These are phyloP conservation scores for Malurus elegans DNA, from an alignment of 2,113 vertebrate genomes.

Conservation along the genomic window DNA sequence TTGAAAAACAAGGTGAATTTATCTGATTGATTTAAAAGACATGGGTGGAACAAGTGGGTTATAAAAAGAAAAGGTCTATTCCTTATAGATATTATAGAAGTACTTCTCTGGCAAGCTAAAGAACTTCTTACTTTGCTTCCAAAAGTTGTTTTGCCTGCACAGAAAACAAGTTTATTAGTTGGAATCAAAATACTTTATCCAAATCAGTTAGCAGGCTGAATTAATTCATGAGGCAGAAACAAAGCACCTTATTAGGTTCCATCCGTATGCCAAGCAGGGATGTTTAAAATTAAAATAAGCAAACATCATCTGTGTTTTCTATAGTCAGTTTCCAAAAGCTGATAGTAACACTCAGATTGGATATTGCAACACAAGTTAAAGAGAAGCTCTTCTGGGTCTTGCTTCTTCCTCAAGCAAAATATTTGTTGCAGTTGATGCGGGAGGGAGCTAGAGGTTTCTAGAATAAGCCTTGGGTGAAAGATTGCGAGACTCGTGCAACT, in stretches of 20 bases:
- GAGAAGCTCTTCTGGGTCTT: not conserved
- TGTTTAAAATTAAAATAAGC: conserved; percentile 51
- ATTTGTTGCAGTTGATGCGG: not conserved
- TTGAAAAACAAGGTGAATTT: conserved; percentile 76
- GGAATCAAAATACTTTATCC: conserved; percentile 36
- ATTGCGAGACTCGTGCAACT: not conserved
- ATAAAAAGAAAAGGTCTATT: not conserved
- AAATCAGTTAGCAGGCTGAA: conserved; percentile 41
- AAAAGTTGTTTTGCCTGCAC: not conserved
- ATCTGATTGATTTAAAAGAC: conserved; percentile 79
- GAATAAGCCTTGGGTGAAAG: conserved; percentile 7
- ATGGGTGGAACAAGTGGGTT: conserved; percentile 52
- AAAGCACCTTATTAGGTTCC: conserved; percentile 38
- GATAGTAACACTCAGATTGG: conserved; percentile 52
- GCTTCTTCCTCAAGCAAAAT: conserved; percentile 31
- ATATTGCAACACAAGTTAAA: conserved; percentile 20
- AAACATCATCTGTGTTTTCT: conserved; percentile 33
- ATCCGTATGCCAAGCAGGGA: not conserved
- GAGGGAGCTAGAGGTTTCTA: conserved; percentile 46
- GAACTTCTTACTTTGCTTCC: not conserved
- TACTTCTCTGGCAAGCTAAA: not conserved
- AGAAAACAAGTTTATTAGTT: not conserved
- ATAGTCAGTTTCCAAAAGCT: conserved; percentile 35
- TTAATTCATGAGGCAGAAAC: conserved; percentile 23
- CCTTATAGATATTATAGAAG: not conserved